Evolutionary conservation across 2,888 invertebrate genomes (phyloP).

Genomic region (Mimachlamys varia): DNA sequence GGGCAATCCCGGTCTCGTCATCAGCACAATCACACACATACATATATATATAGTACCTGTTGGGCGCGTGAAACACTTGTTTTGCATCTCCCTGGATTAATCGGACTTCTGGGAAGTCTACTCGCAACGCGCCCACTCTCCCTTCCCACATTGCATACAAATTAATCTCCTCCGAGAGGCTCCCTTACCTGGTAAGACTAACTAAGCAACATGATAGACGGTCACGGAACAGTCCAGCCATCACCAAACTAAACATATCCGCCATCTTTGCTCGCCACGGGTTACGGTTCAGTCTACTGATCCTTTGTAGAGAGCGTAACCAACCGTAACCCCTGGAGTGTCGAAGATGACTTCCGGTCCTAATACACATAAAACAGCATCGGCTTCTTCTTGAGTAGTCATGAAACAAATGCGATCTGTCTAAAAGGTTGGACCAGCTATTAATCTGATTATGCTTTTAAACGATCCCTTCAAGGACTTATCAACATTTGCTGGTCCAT

Average conservation of each 20-base stretch:
- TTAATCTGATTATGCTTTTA: no score
- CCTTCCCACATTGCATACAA: slow-evolving; percentile 23
- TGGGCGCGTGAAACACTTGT: slow-evolving; percentile 17
- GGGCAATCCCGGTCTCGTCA: background rate
- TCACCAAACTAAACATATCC: background rate
- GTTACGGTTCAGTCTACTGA: no score
- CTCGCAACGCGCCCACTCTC: slow-evolving; percentile 19
- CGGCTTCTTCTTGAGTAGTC: no score
- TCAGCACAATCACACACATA: background rate
- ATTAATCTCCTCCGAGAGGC: background rate
- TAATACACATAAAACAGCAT: no score
- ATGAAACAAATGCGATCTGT: no score
- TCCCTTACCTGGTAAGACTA: background rate
- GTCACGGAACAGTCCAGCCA: background rate
- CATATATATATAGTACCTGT: slow-evolving; percentile 26
- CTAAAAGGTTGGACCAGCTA: no score
- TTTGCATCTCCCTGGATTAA: slow-evolving; percentile 19
- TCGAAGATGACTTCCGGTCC: no score
- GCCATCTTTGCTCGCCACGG: no score
- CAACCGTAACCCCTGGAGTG: no score
- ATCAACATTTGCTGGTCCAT: no score
- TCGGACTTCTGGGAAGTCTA: background rate
- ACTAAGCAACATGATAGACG: background rate
- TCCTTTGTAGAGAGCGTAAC: no score
- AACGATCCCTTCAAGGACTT: no score